Percentiles rank a stretch among this genome's conserved stretches.
These are phyloP conservation scores for Tenebrio molitor DNA, from an alignment of 1,140 invertebrate genomes.

Conservation along the genomic window DNA sequence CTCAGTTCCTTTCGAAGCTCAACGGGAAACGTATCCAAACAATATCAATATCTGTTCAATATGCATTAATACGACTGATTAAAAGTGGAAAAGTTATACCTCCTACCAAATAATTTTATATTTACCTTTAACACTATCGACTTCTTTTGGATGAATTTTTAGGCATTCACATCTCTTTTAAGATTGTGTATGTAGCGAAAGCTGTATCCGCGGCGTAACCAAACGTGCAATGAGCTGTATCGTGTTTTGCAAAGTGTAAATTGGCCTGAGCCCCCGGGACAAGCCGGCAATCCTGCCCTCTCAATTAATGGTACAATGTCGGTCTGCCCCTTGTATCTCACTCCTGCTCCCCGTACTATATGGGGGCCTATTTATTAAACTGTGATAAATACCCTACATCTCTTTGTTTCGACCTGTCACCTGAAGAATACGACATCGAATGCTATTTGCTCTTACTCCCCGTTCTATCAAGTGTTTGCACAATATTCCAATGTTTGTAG, in stretches of 20 bases:
- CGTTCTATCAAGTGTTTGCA: slow-evolving; percentile 51
- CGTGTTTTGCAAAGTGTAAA: slow-evolving; percentile 50
- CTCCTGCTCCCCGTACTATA: slow-evolving; percentile 11
- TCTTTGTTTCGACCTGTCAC: slow-evolving; percentile 43
- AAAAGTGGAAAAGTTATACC: no score
- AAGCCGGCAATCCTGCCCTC: slow-evolving; percentile 55
- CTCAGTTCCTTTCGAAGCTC: no score
- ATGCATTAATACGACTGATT: no score
- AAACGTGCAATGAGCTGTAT: slow-evolving; percentile 26
- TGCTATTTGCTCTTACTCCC: slow-evolving; percentile 43
- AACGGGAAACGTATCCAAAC: no score
- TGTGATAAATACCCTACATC: slow-evolving; percentile 25
- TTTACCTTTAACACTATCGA: no score
- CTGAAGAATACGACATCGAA: slow-evolving; percentile 21
- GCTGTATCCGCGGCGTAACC: slow-evolving; percentile 14
- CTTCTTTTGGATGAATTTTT: no score
- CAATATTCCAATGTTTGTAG: slow-evolving; percentile 54
- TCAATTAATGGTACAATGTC: slow-evolving; percentile 57
- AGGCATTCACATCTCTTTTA: no score
- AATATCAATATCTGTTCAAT: no score
- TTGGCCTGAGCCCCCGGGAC: slow-evolving; percentile 47
- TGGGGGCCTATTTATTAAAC: slow-evolving; percentile 43
- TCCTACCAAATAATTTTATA: no score
- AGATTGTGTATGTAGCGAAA: neutral
- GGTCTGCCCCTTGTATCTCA: slow-evolving; percentile 21